Evolutionary conservation across 2,888 invertebrate species (phyloP), one percentile per base, ranked within the genome.

Genomic region (Pyrocoelia pectoralis): DNA sequence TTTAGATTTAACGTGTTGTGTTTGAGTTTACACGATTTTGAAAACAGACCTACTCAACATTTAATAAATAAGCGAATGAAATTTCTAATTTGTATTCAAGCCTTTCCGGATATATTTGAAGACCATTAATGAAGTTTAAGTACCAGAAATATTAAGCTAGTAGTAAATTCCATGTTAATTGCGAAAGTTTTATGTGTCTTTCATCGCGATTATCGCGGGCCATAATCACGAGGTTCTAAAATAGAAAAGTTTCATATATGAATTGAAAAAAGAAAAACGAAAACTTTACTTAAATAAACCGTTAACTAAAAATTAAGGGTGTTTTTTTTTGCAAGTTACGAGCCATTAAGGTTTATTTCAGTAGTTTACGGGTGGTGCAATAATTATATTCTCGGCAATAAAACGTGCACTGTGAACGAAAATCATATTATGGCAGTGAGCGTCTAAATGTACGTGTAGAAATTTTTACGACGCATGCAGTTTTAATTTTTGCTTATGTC

Each of bases 341-440:
- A 53, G 29, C 59, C 52, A 59, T 59, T 59, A 59, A 29, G 52
- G 51, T 59, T 59, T 53, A 53, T 53, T 52, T 33, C 53, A 18
- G 46, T 48, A 52, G 52, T 53, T 57, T 53, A 59, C 63, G 59
- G 68, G 61, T 68, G 69, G 69, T 71, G 70, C 71, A 60, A 60
- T 62, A 57, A 62, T 62, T 62, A n/a, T n/a, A 62, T 57, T 38
- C 50, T 46, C 24, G 28, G 53, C 38, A 62, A 57, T 57, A 62
- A 57, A 62, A 57, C 56, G 56, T 54, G 49, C 19, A 19, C 49
- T 24, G 38, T 14, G 49, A 56, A 43, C 51, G 59, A 52, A n/a
- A n/a, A 61, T 61, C 56, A 61, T 61, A 56, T 56, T 46, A 46
- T 40, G 19, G 54, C 40, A 54, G 29, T 33, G 41, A 51, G 24